Evolutionary conservation across 2,888 invertebrate species (phyloP).

Genomic region (Caenorhabditis parvicauda): DNA sequence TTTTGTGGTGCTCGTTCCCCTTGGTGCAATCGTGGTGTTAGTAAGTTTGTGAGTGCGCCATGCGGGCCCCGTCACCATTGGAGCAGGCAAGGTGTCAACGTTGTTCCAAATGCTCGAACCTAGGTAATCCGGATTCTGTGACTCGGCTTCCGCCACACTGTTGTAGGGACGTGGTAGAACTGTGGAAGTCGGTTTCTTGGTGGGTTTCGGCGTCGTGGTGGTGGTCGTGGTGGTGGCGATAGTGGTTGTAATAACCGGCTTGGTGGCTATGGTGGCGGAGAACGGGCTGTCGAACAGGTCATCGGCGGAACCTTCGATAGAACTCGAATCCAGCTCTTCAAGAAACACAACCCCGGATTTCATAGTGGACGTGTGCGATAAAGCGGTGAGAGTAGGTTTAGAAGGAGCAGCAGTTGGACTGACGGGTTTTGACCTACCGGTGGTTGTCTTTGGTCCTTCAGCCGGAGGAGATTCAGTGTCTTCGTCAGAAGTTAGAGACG

Average conservation of each 20-base stretch:
- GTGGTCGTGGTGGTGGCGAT: conserved; percentile 21
- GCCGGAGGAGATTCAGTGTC: too few species aligned
- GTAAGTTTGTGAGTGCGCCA: conserved; percentile 28
- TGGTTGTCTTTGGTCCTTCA: too few species aligned
- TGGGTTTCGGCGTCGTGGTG: conserved; percentile 14
- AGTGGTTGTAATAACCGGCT: conserved; percentile 21
- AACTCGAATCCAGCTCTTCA: background rate
- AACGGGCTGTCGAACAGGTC: conserved; percentile 14
- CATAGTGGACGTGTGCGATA: background rate
- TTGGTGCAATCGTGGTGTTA: conserved; percentile 20
- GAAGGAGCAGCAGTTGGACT: conserved; percentile 17
- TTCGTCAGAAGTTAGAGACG: conserved; percentile 11
- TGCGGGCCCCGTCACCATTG: conserved; percentile 41
- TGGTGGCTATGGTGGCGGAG: conserved; percentile 28
- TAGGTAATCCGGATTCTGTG: conserved; percentile 44
- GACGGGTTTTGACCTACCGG: conserved; percentile 10
- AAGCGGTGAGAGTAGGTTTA: background rate
- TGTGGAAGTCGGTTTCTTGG: conserved; percentile 14
- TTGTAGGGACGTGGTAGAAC: conserved; percentile 46
- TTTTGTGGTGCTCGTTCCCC: conserved; percentile 8
- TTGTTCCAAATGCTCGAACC: conserved; percentile 37
- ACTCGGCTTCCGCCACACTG: conserved; percentile 38
- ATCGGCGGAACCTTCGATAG: conserved; percentile 29
- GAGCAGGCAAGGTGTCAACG: conserved; percentile 33
- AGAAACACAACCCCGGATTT: background rate